A percentile compares a stretch with the other conserved stretches of the same genome.
These are phyloP conservation scores for Brienomyrus brachyistius DNA, from an alignment of 2,113 vertebrate species.

Conservation along the genomic window DNA sequence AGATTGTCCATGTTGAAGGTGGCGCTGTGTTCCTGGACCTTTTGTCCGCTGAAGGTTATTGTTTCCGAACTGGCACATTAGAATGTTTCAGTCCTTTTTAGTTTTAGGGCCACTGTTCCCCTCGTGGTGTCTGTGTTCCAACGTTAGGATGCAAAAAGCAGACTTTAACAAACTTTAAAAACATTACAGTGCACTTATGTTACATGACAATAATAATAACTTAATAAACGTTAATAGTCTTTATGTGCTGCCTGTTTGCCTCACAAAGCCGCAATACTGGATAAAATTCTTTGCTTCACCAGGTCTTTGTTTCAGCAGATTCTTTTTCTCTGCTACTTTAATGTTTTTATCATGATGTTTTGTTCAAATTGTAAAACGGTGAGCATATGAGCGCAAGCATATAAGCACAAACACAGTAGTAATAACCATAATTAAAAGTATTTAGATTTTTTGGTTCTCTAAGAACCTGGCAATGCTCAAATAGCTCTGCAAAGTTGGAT, in stretches of 20 bases:
- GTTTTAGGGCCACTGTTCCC: neutral
- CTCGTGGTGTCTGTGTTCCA: neutral
- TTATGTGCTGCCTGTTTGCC: neutral
- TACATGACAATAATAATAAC: neutral
- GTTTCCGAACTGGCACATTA: neutral
- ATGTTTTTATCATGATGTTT: neutral
- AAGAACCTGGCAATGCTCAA: neutral
- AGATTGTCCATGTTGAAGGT: neutral
- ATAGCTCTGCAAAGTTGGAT: neutral
- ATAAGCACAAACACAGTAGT: neutral
- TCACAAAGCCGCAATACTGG: neutral
- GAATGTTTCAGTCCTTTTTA: neutral
- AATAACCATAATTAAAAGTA: neutral
- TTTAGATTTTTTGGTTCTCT: neutral
- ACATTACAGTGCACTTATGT: neutral
- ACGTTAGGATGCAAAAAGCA: neutral
- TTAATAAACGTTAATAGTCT: neutral
- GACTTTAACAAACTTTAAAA: neutral
- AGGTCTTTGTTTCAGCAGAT: neutral
- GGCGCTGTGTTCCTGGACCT: neutral
- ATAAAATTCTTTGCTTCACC: neutral
- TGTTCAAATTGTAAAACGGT: neutral
- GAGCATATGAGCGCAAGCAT: neutral
- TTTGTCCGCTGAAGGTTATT: neutral
- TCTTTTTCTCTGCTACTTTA: neutral